Conservation (phyloP, 2,797 vertebrate genomes). For the Premnoplex brunnescens region DNA sequence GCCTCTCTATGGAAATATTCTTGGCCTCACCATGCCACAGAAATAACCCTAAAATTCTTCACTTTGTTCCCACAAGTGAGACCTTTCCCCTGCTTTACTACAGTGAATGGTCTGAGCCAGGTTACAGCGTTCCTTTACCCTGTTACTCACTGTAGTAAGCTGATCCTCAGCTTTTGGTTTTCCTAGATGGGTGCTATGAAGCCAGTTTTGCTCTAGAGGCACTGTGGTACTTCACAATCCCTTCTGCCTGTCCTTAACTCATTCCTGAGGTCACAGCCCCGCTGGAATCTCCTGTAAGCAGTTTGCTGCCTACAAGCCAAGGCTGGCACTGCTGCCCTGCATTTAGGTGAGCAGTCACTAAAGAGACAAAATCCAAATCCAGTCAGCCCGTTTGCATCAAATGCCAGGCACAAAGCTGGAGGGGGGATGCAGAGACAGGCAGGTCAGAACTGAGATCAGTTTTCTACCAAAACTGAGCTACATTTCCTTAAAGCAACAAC, state of each 20-base stretch:
- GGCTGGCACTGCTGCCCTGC: background rate
- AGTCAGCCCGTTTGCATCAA: background rate
- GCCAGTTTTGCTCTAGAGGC: background rate
- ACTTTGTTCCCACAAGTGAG: background rate
- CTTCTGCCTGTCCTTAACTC: background rate
- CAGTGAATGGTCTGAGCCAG: background rate
- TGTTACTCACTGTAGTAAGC: accelerated
- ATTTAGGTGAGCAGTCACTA: background rate
- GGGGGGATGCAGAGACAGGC: background rate
- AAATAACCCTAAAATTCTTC: background rate
- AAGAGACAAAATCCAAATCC: background rate
- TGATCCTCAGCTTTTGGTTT: background rate
- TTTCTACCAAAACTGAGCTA: background rate
- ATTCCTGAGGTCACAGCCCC: background rate
- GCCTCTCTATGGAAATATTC: background rate
- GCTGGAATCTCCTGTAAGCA: background rate
- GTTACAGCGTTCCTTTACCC: accelerated
- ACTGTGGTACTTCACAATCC: background rate
- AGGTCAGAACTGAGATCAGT: background rate
- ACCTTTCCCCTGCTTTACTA: background rate
- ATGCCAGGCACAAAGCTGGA: accelerated
- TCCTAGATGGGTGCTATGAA: background rate
- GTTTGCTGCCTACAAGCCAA: background rate
- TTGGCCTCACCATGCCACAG: background rate
- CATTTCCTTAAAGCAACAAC: background rate